phyloP scores from a whole-genome alignment of 2,888 invertebrate species.

The Mimas tiliae region DNA sequence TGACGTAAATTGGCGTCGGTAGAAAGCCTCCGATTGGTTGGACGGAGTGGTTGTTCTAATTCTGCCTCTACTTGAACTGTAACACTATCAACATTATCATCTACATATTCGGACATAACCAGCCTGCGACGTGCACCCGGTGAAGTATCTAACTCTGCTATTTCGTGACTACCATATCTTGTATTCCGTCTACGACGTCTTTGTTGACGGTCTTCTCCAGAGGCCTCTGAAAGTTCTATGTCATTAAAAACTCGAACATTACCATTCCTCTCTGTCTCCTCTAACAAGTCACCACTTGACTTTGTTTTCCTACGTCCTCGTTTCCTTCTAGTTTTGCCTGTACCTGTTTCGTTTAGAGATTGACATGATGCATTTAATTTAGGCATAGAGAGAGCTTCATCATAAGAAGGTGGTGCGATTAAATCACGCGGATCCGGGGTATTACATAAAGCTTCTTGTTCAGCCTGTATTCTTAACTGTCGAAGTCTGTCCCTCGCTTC shows the following conservation, averaged over 20 bases:
- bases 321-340: constrained; percentile 69
- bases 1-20: constrained; percentile 71
- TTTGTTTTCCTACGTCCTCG: constrained; percentile 79
- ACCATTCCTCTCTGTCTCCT: constrained; percentile 76
- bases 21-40: constrained; percentile 66
- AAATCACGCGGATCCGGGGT: constrained; percentile 89
- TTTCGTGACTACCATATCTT: constrained; percentile 77
- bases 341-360: constrained; percentile 78
- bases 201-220: constrained; percentile 48
- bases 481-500: constrained; percentile 85
- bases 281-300: constrained; percentile 79
- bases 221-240: constrained; percentile 59
- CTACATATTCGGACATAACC: constrained; percentile 64
- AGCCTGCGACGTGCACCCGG: constrained; percentile 74
- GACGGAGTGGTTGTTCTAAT: constrained; percentile 60
- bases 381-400: constrained; percentile 91
- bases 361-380: constrained; percentile 86
- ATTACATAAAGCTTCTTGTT: constrained; percentile 83
- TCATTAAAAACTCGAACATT: constrained; percentile 65
- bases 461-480: constrained; percentile 78
- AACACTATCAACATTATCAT: constrained; percentile 50
- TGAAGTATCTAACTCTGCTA: constrained; percentile 73
- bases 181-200: constrained; percentile 58
- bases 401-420: constrained; percentile 89
- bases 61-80: constrained; percentile 69